Evolutionary conservation across 2,888 invertebrate genomes (phyloP), one percentile per base, ranked within the genome.

Genomic region (Osedax frankpressi): DNA sequence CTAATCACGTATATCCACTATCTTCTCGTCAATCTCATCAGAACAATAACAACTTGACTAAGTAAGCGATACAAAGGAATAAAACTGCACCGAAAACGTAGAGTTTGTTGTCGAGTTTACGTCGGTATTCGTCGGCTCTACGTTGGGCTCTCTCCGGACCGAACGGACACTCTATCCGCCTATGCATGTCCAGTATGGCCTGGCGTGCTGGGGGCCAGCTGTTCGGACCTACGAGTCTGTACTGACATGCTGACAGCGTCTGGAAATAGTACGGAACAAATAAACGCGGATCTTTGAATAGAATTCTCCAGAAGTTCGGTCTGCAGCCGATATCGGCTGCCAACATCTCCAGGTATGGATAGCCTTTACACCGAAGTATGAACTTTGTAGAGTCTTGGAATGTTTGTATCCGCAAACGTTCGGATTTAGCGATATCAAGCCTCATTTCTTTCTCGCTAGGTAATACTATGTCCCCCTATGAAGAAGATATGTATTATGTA

Each of bases 201-300:
- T 69, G 25, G 25, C 69, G 27, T 1, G 69, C 69, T 25, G 14
- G 28, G 25, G 74, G 70, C 80, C 81, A 81, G 28, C 76, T 76
- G 24, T 80, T 78, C 0, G 80, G 81, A 0, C 82, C 82, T 2
- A 74, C n/a, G 3, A 82, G 78, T 0, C 82, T 78, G 75, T 80
- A 82, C 76, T 83, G 83, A 2, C 81, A 79, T 0, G 83, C 82
- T 2, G 81, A 75, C 74, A 82, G 82, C 0, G 82, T 81, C 0
- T 82, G 82, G 74, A 81, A 78, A 63, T 78, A 77, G 73, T 82
- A 83, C 1, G 81, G 76, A 2, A 81, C 19, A 2, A 82, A 81
- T 60, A 83, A 74, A 6, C 63, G 30, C 0, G 81, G 81, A 60
- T 81, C 81, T 11, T 59, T 68, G 14, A 74, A 30, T 70, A 80